A percentile compares a stretch with the other conserved stretches of the same genome.
Evolutionary conservation across 1,140 invertebrate genomes (phyloP).

Genomic region (Acromyrmex echinatior): DNA sequence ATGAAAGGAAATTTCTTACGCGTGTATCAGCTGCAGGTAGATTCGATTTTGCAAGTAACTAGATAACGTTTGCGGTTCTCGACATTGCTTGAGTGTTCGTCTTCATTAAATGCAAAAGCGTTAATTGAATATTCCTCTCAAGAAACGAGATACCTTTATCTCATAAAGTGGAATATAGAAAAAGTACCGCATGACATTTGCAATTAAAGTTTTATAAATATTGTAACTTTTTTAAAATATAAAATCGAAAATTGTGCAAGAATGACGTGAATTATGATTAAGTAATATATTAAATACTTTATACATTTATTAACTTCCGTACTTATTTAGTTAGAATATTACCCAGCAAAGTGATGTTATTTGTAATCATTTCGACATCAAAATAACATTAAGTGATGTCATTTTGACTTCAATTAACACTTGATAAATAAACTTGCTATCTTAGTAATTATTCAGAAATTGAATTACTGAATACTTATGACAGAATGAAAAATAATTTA

Average conservation of each 20-base stretch:
- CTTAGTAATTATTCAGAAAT: not conserved
- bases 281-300: not conserved
- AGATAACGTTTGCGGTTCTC: slow-evolving; percentile 47
- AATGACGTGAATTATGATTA: not conserved
- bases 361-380: too few relatives aligned
- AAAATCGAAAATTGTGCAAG: not conserved
- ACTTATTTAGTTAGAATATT: not conserved
- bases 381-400: too few relatives aligned
- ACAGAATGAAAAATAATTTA: slow-evolving; percentile 6
- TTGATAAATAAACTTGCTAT: too few relatives aligned
- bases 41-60: slow-evolving; percentile 43
- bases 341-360: too few relatives aligned
- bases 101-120: slow-evolving; percentile 51
- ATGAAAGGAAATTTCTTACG: slow-evolving; percentile 22
- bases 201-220: not conserved
- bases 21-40: not conserved
- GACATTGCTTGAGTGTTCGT: slow-evolving; percentile 23
- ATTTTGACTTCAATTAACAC: too few relatives aligned
- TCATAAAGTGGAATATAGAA: slow-evolving; percentile 15
- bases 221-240: not conserved
- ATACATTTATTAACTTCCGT: not conserved
- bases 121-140: slow-evolving; percentile 39
- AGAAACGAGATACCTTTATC: slow-evolving; percentile 11
- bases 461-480: not conserved
- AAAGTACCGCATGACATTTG: not conserved